phyloP scores from a whole-genome alignment of 2,888 invertebrate species.

The Hypena proboscidalis region DNA sequence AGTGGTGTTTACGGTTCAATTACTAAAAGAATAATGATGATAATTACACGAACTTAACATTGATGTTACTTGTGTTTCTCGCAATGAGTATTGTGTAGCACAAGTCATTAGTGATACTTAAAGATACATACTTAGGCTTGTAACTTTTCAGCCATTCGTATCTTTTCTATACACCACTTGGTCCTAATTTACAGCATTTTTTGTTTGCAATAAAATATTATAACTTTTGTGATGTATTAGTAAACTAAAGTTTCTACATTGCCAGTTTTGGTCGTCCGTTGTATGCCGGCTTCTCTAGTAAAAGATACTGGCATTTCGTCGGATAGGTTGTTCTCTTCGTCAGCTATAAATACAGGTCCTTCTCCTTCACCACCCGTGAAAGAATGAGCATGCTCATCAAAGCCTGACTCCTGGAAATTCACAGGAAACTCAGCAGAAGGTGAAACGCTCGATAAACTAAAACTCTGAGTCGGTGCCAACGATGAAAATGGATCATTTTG shows the following conservation, averaged over 20 bases:
- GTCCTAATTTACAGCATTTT: too few relatives aligned
- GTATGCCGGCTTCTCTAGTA: slow-evolving; percentile 71
- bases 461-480: slow-evolving; percentile 47
- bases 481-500: slow-evolving; percentile 55
- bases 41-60: too few relatives aligned
- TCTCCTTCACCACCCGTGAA: slow-evolving; percentile 56
- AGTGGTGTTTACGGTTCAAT: too few relatives aligned
- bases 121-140: too few relatives aligned
- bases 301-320: slow-evolving; percentile 66
- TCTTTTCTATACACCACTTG: too few relatives aligned
- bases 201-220: too few relatives aligned
- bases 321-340: slow-evolving; percentile 47
- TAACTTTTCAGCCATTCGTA: too few relatives aligned
- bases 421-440: slow-evolving; percentile 56
- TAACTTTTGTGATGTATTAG: too few relatives aligned
- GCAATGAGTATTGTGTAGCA: too few relatives aligned
- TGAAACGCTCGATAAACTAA: slow-evolving; percentile 45
- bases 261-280: slow-evolving; percentile 68
- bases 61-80: too few relatives aligned
- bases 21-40: too few relatives aligned
- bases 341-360: slow-evolving; percentile 46
- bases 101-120: too few relatives aligned
- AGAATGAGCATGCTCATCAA: slow-evolving; percentile 55
- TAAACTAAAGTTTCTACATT: slow-evolving; percentile 69
- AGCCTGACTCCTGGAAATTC: slow-evolving; percentile 50